These are phyloP conservation scores for Schizaphis graminum DNA, from an alignment of 2,888 invertebrate genomes.

Conservation along the genomic window DNA sequence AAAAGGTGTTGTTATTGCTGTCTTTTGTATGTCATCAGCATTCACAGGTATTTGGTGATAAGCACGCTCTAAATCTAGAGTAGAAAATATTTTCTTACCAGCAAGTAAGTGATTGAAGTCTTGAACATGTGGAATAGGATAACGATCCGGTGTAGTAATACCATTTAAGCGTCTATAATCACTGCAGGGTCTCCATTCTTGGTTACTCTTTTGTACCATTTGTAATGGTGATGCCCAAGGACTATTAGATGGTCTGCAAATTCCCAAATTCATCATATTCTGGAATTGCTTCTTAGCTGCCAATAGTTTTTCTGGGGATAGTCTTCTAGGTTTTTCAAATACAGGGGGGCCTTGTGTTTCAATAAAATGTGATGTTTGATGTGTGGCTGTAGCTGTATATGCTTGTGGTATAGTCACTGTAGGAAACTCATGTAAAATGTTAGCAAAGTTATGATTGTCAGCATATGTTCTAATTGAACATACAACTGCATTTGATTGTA, in stretches of 20 bases:
- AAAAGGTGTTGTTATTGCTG: slow-evolving; percentile 69
- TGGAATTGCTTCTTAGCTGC: slow-evolving; percentile 69
- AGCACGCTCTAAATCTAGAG: slow-evolving; percentile 70
- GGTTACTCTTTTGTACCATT: slow-evolving; percentile 69
- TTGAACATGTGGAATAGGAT: slow-evolving; percentile 70
- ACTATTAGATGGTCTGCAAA: slow-evolving; percentile 69
- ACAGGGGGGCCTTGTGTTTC: slow-evolving; percentile 70
- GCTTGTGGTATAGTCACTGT: neutral
- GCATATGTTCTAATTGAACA: neutral
- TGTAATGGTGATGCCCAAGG: slow-evolving; percentile 70
- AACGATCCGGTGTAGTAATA: slow-evolving; percentile 70
- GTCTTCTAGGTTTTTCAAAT: slow-evolving; percentile 68
- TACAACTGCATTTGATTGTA: neutral
- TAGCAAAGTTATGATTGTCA: neutral
- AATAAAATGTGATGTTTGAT: slow-evolving; percentile 68
- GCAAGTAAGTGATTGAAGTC: slow-evolving; percentile 68
- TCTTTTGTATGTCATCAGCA: slow-evolving; percentile 66
- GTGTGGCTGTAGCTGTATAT: slow-evolving; percentile 35
- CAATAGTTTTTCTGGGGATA: slow-evolving; percentile 69
- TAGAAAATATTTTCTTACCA: slow-evolving; percentile 69
- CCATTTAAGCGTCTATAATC: slow-evolving; percentile 70
- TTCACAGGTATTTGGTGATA: slow-evolving; percentile 71
- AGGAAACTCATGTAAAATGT: neutral
- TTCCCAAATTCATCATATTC: slow-evolving; percentile 69
- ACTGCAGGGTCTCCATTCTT: slow-evolving; percentile 70